phyloP scores from a whole-genome alignment of 2,888 invertebrate genomes.

The Thymelicus sylvestris region DNA sequence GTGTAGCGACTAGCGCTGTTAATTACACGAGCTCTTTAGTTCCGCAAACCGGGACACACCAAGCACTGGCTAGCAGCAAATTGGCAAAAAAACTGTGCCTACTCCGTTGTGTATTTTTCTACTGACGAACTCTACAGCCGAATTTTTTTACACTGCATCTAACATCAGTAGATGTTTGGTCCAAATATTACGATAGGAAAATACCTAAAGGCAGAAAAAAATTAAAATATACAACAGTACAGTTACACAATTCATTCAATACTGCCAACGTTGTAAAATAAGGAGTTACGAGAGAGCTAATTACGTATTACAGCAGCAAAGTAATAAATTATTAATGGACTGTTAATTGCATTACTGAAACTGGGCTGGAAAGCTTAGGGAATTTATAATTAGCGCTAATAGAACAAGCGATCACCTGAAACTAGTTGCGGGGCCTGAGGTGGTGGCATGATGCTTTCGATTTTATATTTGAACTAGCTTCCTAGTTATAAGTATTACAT shows the following conservation, averaged over 20 bases:
- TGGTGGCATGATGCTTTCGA: constrained; percentile 9
- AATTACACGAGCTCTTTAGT: constrained; percentile 28
- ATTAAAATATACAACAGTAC: neutral
- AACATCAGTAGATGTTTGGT: neutral
- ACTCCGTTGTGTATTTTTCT: constrained; percentile 16
- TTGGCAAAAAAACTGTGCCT: constrained; percentile 28
- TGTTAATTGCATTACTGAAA: constrained; percentile 28
- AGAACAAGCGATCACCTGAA: constrained; percentile 70
- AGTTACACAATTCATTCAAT: neutral
- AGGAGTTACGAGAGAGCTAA: constrained; percentile 8
- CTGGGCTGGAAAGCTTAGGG: constrained; percentile 49
- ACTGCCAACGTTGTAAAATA: neutral
- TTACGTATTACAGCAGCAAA: constrained; percentile 4
- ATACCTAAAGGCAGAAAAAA: neutral
- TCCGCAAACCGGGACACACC: constrained; percentile 23
- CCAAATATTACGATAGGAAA: neutral
- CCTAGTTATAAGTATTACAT: too few species aligned
- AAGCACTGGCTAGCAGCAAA: constrained; percentile 30
- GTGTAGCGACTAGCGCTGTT: constrained; percentile 28
- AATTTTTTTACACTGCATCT: constrained; percentile 7
- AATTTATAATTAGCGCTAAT: constrained; percentile 80
- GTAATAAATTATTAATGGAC: constrained; percentile 19
- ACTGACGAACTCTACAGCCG: constrained; percentile 15
- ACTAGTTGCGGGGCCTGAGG: constrained; percentile 56
- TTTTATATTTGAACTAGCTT: constrained; percentile 8